phyloP scores from a whole-genome alignment of 2,113 vertebrate genomes.

The Odocoileus virginianus region DNA sequence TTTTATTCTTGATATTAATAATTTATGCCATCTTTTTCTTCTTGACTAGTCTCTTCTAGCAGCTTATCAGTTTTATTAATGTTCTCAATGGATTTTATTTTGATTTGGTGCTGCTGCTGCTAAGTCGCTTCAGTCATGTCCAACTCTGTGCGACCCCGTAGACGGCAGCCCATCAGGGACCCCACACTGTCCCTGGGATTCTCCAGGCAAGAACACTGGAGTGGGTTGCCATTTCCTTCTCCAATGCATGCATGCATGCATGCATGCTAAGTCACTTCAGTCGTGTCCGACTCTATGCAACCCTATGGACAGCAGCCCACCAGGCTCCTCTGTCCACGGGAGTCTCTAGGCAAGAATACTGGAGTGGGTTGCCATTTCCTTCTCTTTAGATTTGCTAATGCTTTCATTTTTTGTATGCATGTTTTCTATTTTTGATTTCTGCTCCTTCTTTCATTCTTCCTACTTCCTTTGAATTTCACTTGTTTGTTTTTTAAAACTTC shows the following conservation, averaged over 20 bases:
- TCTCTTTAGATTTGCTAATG: neutral
- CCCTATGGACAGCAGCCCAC: neutral
- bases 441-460: neutral
- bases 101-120: neutral
- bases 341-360: neutral
- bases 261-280: neutral
- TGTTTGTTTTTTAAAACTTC: neutral
- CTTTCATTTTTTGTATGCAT: neutral
- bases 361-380: neutral
- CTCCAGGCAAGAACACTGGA: no score
- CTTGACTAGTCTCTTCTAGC: neutral
- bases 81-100: neutral
- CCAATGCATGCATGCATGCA: neutral
- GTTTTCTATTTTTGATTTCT: slow-evolving; percentile 26
- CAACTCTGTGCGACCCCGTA: neutral
- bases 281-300: rapidly evolving
- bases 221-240: no score
- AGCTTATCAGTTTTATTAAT: neutral
- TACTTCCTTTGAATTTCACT: neutral
- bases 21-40: neutral
- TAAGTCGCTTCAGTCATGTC: neutral
- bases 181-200: neutral
- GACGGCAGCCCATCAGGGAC: neutral
- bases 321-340: rapidly evolving
- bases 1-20: neutral